A percentile compares a stretch with the other conserved stretches of the same genome.
phyloP scores from a whole-genome alignment of 2,113 vertebrate genomes.

The Ramphastos sulfuratus region DNA sequence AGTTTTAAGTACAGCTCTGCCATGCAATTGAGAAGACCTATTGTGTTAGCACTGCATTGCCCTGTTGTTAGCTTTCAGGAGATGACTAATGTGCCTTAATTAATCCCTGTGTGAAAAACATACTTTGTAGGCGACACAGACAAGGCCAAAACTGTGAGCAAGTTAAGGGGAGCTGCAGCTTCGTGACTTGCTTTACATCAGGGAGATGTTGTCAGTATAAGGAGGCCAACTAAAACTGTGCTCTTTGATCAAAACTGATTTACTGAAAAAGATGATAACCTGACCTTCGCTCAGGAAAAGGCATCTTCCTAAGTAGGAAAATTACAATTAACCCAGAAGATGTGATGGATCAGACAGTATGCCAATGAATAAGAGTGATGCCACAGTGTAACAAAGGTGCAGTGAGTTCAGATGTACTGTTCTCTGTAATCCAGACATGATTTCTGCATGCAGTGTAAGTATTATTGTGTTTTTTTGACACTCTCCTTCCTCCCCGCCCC shows the following conservation, averaged over 20 bases:
- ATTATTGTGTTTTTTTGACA: not conserved
- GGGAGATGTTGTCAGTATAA: rapidly evolving
- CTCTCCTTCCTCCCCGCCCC: no score
- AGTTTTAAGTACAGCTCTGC: not conserved
- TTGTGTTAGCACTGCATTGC: not conserved
- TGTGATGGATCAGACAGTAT: not conserved
- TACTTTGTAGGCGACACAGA: not conserved
- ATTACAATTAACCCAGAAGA: not conserved
- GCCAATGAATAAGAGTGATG: not conserved
- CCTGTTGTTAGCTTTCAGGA: constrained; percentile 14
- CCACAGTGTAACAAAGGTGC: not conserved
- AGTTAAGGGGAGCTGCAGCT: not conserved
- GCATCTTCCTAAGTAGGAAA: not conserved
- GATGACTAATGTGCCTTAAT: constrained; percentile 43
- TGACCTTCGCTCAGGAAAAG: not conserved
- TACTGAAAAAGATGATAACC: not conserved
- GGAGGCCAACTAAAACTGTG: not conserved
- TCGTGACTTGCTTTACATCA: not conserved
- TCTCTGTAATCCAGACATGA: not conserved
- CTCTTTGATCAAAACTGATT: not conserved
- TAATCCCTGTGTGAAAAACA: constrained; percentile 25
- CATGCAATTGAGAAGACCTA: not conserved
- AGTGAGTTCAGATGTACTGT: not conserved
- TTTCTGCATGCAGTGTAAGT: not conserved
- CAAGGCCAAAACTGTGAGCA: not conserved